Percentiles rank a stretch among this genome's conserved stretches.
Conservation (phyloP, 1,140 invertebrate genomes). For the Metopolophium dirhodum region DNA sequence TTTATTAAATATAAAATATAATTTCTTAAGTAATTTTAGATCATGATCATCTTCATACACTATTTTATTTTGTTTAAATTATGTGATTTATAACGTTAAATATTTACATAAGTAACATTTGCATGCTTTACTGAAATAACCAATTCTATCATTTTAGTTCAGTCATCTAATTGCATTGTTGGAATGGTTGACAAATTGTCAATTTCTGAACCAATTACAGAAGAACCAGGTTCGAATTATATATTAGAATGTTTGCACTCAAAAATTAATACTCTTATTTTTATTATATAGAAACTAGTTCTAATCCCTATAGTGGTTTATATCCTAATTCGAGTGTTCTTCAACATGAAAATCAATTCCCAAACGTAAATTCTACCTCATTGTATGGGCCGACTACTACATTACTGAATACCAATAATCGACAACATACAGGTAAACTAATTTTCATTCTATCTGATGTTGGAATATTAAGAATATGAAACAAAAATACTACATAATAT, state of each 20-base stretch:
- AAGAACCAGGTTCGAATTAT: slow-evolving; percentile 22
- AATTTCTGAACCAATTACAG: not conserved
- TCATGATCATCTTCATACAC: not conserved
- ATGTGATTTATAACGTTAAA: not conserved
- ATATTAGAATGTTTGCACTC: not conserved
- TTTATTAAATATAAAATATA: not conserved
- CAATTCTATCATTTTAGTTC: slow-evolving; percentile 21
- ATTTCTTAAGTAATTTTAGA: not conserved
- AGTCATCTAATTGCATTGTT: slow-evolving; percentile 27
- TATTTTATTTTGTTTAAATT: not conserved
- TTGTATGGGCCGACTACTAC: slow-evolving; percentile 19
- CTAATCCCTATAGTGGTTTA: slow-evolving; percentile 60
- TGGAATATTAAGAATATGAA: not conserved
- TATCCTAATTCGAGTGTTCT: slow-evolving; percentile 41
- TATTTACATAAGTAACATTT: not conserved
- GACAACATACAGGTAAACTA: slow-evolving; percentile 27
- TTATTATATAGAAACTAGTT: slow-evolving; percentile 59
- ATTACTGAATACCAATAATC: slow-evolving; percentile 26
- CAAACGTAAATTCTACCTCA: slow-evolving; percentile 18
- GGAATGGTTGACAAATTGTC: slow-evolving; percentile 46
- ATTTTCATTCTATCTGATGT: not conserved
- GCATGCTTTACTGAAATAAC: no score
- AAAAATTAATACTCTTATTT: not conserved
- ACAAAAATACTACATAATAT: not conserved
- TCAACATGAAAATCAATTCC: slow-evolving; percentile 54